These are phyloP conservation scores for Trematomus bernacchii DNA, from an alignment of 2,797 vertebrate species.

Conservation along the genomic window DNA sequence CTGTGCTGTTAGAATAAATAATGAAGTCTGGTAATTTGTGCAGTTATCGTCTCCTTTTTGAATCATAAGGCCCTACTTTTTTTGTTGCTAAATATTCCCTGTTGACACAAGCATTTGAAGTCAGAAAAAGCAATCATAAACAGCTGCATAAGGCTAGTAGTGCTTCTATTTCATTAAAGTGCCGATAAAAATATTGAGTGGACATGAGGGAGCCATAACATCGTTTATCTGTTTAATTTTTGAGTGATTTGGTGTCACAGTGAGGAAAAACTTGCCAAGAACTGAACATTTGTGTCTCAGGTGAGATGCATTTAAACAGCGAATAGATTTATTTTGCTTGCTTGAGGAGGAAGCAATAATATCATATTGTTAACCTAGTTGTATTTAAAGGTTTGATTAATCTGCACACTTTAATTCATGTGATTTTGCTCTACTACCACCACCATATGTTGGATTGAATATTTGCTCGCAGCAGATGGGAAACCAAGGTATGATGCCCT, in stretches of 20 bases:
- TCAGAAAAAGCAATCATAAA: constrained; percentile 19
- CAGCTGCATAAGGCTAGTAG: background rate
- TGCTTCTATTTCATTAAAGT: constrained; percentile 14
- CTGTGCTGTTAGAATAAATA: constrained; percentile 38
- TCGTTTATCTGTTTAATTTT: constrained; percentile 12
- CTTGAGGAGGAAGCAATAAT: constrained; percentile 26
- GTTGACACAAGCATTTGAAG: constrained; percentile 11
- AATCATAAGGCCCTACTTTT: constrained; percentile 5
- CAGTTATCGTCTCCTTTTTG: constrained; percentile 4
- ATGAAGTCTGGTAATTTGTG: constrained; percentile 1
- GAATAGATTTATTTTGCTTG: background rate
- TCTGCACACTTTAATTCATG: constrained; percentile 16
- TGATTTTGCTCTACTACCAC: constrained; percentile 21
- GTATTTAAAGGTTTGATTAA: constrained; percentile 37
- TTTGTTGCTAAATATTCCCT: constrained; percentile 21
- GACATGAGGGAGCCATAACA: constrained; percentile 19
- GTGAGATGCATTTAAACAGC: background rate
- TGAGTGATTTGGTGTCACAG: background rate
- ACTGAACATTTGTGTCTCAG: background rate
- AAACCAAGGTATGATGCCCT: constrained; percentile 11
- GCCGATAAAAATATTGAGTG: constrained; percentile 17
- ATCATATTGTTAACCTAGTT: constrained; percentile 32
- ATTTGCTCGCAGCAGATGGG: constrained; percentile 56
- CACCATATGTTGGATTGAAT: constrained; percentile 53
- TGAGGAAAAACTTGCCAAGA: constrained; percentile 2